Conservation (phyloP, 2,888 invertebrate species). For the Agrypnus murinus region DNA sequence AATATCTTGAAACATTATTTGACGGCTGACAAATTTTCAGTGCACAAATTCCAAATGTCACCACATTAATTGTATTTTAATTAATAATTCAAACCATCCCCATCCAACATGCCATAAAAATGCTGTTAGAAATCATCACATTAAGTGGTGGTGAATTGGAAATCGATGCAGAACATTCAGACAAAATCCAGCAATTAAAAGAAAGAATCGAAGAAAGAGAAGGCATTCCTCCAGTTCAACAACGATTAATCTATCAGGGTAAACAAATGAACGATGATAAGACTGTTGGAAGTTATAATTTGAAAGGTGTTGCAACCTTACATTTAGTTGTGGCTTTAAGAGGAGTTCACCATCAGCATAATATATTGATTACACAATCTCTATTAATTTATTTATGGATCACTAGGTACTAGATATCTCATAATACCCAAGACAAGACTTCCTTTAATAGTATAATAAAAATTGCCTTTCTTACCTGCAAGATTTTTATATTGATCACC, state of each 20-base stretch:
- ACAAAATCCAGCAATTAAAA: slow-evolving; percentile 66
- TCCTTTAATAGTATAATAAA: no score
- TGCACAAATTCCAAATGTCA: background rate
- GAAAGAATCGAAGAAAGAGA: slow-evolving; percentile 68
- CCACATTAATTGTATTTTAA: background rate
- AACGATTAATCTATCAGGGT: slow-evolving; percentile 67
- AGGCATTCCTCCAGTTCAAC: slow-evolving; percentile 68
- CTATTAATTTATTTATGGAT: no score
- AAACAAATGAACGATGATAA: slow-evolving; percentile 68
- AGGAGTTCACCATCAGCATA: no score
- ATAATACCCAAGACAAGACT: no score
- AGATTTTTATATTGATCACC: slow-evolving; percentile 83
- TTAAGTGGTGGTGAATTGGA: slow-evolving; percentile 67
- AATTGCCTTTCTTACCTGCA: slow-evolving; percentile 76
- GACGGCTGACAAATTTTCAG: background rate
- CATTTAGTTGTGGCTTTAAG: slow-evolving; percentile 68
- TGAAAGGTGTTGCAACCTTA: slow-evolving; percentile 66
- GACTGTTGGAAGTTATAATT: slow-evolving; percentile 66
- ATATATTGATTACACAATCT: no score
- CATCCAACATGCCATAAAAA: slow-evolving; percentile 43
- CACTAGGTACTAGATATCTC: no score
- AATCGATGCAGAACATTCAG: slow-evolving; percentile 66
- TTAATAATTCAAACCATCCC: background rate
- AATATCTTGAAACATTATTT: no score
- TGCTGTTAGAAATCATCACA: slow-evolving; percentile 68